Conservation (phyloP, 2,888 invertebrate genomes). For the Metallyticus violacea region DNA sequence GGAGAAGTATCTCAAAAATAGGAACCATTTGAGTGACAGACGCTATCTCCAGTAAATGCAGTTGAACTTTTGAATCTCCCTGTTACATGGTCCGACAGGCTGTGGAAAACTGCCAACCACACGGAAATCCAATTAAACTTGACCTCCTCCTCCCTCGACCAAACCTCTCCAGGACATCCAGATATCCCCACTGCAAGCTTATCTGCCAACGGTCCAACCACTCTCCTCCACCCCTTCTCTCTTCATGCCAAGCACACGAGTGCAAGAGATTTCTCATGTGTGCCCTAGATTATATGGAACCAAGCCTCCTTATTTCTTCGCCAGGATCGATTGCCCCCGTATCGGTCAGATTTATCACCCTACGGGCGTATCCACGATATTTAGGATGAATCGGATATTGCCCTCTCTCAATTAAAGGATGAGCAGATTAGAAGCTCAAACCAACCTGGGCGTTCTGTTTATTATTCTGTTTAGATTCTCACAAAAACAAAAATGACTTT, state of each 20-base stretch:
- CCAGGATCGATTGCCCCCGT: neutral
- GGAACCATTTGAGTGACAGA: neutral
- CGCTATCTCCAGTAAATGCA: neutral
- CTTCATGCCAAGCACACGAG: neutral
- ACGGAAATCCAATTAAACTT: conserved; percentile 22
- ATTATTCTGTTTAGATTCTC: too few species aligned
- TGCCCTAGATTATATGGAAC: neutral
- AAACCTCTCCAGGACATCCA: neutral
- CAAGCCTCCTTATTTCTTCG: neutral
- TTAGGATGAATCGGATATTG: neutral
- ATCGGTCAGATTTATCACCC: neutral
- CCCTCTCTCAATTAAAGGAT: neutral
- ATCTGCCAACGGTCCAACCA: neutral
- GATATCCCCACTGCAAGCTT: neutral
- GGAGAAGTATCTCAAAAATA: neutral
- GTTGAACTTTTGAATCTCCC: neutral
- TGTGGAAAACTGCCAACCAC: conserved; percentile 20
- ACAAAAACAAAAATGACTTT: too few species aligned
- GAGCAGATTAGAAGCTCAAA: neutral
- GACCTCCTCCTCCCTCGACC: neutral
- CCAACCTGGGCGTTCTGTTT: neutral
- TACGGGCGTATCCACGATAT: neutral
- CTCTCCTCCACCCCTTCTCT: neutral
- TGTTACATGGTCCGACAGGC: neutral
- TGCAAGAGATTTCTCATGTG: neutral